These are phyloP conservation scores for Diarsia rubi DNA, from an alignment of 2,888 invertebrate genomes.

Conservation along the genomic window DNA sequence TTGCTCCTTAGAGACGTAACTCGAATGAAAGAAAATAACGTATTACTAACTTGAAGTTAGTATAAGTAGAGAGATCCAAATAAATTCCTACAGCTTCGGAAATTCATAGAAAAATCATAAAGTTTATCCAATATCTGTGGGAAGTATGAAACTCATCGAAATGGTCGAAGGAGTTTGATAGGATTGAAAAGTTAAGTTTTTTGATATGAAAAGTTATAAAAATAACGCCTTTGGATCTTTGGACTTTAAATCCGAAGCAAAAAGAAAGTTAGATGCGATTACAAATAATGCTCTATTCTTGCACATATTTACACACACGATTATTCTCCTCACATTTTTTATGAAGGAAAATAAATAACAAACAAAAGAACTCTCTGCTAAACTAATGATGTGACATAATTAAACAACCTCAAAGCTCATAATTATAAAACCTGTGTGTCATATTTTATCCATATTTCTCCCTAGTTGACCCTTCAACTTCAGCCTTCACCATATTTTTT, in stretches of 20 bases:
- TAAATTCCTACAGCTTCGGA: slow-evolving; percentile 51
- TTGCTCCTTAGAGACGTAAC: slow-evolving; percentile 14
- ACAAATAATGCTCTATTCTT: not conserved
- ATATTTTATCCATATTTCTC: slow-evolving; percentile 16
- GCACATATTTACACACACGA: not conserved
- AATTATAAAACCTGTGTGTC: slow-evolving; percentile 26
- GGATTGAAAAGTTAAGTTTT: slow-evolving; percentile 51
- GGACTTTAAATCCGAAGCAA: slow-evolving; percentile 20
- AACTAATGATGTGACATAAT: slow-evolving; percentile 26
- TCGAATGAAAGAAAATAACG: slow-evolving; percentile 17
- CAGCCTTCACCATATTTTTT: not conserved
- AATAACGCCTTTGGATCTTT: slow-evolving; percentile 32
- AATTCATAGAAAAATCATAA: slow-evolving; percentile 59
- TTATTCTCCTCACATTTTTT: not conserved
- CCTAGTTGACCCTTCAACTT: slow-evolving; percentile 8
- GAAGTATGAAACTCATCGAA: slow-evolving; percentile 34
- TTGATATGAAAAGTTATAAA: slow-evolving; percentile 31
- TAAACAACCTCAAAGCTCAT: slow-evolving; percentile 9
- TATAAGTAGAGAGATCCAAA: slow-evolving; percentile 25
- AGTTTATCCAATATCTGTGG: slow-evolving; percentile 55
- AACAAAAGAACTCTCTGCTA: not conserved
- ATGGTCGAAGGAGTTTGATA: slow-evolving; percentile 37
- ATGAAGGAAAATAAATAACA: not conserved
- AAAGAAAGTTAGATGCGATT: slow-evolving; percentile 19
- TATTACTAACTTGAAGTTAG: not conserved